Percentiles rank a stretch among this genome's conserved stretches.
These are phyloP conservation scores for Uria lomvia DNA, from an alignment of 2,113 vertebrate genomes.

Conservation along the genomic window DNA sequence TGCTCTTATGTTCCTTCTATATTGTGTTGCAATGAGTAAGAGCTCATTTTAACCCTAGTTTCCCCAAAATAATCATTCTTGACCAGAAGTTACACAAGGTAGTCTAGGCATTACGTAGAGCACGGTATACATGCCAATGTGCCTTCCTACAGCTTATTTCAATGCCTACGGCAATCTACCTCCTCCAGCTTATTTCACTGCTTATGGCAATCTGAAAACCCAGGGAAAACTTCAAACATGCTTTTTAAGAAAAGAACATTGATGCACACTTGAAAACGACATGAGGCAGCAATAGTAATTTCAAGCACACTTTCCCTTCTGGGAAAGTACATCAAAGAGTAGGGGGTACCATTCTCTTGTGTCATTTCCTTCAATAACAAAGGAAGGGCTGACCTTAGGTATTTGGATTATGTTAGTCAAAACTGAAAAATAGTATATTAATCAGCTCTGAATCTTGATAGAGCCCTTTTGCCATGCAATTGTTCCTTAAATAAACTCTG, in stretches of 20 bases:
- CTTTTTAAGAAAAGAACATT: not conserved
- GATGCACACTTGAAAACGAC: not conserved
- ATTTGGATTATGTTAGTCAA: not conserved
- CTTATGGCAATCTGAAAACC: not conserved
- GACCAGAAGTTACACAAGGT: not conserved
- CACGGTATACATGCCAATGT: not conserved
- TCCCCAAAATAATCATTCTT: not conserved
- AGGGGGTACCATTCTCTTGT: not conserved
- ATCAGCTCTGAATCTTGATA: not conserved
- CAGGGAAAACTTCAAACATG: not conserved
- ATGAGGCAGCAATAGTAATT: not conserved
- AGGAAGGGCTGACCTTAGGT: not conserved
- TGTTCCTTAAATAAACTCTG: not conserved
- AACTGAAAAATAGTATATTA: not conserved
- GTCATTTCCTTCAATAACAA: slow-evolving; percentile 12
- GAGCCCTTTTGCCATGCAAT: not conserved
- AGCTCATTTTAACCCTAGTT: not conserved
- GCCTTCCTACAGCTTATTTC: not conserved
- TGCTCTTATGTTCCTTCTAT: not conserved
- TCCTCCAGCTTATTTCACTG: not conserved
- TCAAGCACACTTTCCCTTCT: not conserved
- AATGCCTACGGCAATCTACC: not conserved
- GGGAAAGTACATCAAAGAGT: not conserved
- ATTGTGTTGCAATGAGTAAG: not conserved
- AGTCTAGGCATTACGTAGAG: not conserved